These are phyloP conservation scores for Teleiodes luculella DNA, from an alignment of 2,888 invertebrate genomes.

Conservation along the genomic window DNA sequence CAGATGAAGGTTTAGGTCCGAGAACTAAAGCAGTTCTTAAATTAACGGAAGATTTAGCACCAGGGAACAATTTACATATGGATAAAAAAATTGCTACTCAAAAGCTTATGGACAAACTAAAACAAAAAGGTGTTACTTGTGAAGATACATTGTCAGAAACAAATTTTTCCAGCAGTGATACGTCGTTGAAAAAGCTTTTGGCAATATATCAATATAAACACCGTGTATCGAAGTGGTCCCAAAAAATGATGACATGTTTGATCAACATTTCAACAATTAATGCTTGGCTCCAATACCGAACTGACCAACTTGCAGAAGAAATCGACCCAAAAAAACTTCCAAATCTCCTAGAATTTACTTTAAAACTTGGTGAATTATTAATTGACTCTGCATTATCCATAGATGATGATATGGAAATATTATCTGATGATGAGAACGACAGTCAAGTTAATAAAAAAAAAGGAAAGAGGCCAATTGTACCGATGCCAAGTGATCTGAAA, in stretches of 20 bases:
- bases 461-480: neutral
- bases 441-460: neutral
- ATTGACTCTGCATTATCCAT: neutral
- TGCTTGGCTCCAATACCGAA: conserved; percentile 12
- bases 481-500: neutral
- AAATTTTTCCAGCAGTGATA: conserved; percentile 14
- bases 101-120: conserved; percentile 8
- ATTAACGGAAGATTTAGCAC: conserved; percentile 13
- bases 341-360: neutral
- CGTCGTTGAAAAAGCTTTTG: conserved; percentile 14
- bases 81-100: conserved; percentile 18
- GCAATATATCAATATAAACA: conserved; percentile 11
- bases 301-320: neutral
- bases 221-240: conserved; percentile 11
- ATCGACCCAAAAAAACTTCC: neutral
- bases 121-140: conserved; percentile 3
- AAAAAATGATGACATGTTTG: conserved; percentile 8
- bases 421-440: neutral
- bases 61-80: conserved; percentile 14
- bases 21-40: conserved; percentile 18
- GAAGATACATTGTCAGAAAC: conserved; percentile 16
- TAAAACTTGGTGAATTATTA: neutral
- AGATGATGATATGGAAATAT: neutral
- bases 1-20: conserved; percentile 6
- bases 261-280: conserved; percentile 8